phyloP scores from a whole-genome alignment of 2,797 vertebrate genomes.

The Crypturellus tataupa region DNA sequence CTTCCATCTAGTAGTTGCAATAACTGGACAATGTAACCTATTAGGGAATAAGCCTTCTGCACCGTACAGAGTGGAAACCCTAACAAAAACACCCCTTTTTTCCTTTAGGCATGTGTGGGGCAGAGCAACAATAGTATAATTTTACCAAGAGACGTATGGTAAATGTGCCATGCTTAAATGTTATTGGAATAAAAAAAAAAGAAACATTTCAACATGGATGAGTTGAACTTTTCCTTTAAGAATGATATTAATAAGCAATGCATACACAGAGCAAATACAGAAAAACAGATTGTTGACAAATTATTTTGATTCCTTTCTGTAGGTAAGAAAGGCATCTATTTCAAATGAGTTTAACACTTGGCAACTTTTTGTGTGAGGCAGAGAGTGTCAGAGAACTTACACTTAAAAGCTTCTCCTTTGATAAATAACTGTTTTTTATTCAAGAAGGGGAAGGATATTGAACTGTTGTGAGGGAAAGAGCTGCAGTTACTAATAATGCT shows the following conservation, averaged over 20 bases:
- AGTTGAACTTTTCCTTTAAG: not conserved
- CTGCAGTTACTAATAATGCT: constrained; percentile 17
- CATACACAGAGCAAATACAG: not conserved
- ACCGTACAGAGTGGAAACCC: not conserved
- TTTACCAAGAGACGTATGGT: not conserved
- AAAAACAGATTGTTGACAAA: not conserved
- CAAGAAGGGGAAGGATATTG: not conserved
- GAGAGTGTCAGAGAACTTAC: not conserved
- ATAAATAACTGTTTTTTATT: not conserved
- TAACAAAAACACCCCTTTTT: not conserved
- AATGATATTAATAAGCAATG: not conserved
- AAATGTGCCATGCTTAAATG: not conserved
- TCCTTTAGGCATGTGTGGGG: not conserved
- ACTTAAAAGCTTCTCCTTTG: not conserved
- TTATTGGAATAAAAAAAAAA: not conserved
- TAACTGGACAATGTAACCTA: not conserved
- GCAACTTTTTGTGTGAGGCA: not conserved
- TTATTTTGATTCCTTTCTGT: not conserved
- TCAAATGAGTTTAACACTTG: not conserved
- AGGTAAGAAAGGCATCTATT: not conserved
- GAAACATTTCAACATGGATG: not conserved
- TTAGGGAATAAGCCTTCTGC: not conserved
- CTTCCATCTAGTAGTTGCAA: not conserved
- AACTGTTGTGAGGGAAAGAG: not conserved
- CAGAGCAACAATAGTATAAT: not conserved